Evolutionary conservation across 92 coral and sea anemone genomes (phyloP).

Genomic region (Epizoanthus illoricatus): DNA sequence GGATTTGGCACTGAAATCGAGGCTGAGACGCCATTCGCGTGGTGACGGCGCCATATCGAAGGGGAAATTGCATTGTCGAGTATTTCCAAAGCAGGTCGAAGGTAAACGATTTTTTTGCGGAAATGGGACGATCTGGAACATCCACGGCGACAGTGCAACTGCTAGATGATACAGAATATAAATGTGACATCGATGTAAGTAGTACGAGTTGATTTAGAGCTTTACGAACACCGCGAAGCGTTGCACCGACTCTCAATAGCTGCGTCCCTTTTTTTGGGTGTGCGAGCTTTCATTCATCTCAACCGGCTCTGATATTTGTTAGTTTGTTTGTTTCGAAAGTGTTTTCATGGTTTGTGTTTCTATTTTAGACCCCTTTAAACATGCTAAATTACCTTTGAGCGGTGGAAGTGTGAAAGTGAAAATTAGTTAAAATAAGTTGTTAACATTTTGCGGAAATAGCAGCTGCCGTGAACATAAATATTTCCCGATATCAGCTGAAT

Average conservation of each 20-base stretch:
- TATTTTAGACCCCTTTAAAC: background rate
- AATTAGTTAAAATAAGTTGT: background rate
- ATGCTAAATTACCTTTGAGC: background rate
- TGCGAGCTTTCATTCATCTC: background rate
- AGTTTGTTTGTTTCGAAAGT: background rate
- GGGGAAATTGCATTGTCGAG: background rate
- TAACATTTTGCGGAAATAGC: slow-evolving; percentile 14
- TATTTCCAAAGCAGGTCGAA: background rate
- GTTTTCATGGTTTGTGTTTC: background rate
- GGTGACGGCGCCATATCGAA: slow-evolving; percentile 41
- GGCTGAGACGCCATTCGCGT: slow-evolving; percentile 44
- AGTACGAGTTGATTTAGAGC: background rate
- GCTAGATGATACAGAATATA: slow-evolving; percentile 35
- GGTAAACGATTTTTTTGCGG: background rate
- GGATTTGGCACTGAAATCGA: slow-evolving; percentile 2
- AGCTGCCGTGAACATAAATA: slow-evolving; percentile 12
- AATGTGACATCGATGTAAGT: slow-evolving; percentile 30
- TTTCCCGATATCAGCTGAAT: background rate
- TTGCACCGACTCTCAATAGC: background rate
- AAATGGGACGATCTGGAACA: slow-evolving; percentile 28
- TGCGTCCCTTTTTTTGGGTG: slow-evolving; percentile 13
- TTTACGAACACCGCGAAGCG: background rate
- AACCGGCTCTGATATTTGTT: background rate
- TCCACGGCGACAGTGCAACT: slow-evolving; percentile 36
- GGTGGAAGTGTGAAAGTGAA: background rate